A percentile compares a stretch with the other conserved stretches of the same genome.
phyloP scores from a whole-genome alignment of 2,113 vertebrate species.

The Aleadryas rufinucha region DNA sequence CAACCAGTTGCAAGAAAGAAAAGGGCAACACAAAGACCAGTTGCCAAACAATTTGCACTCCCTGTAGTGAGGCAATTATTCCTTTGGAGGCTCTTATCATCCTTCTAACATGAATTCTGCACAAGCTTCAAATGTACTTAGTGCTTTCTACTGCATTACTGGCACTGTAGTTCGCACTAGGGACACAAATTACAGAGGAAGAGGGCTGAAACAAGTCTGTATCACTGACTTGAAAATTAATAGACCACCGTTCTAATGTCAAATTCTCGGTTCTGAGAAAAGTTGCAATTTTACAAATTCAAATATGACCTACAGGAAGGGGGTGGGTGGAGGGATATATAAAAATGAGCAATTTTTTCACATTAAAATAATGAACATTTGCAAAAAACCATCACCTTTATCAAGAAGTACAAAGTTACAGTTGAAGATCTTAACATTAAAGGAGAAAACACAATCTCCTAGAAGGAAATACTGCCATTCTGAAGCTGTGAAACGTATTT shows the following conservation, averaged over 20 bases:
- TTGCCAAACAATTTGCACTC: conserved; percentile 1
- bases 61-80: conserved; percentile 1
- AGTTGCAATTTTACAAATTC: not conserved
- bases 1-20: not conserved
- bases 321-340: rapidly evolving
- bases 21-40: not conserved
- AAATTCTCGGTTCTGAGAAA: not conserved
- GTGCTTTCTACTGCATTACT: not conserved
- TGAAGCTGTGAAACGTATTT: not conserved
- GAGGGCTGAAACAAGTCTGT: not conserved
- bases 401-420: not conserved
- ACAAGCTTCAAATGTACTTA: not conserved
- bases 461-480: not conserved
- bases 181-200: conserved; percentile 3
- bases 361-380: not conserved
- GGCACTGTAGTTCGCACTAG: not conserved
- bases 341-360: not conserved
- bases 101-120: not conserved
- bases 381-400: not conserved
- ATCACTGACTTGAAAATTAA: not conserved
- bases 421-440: not conserved
- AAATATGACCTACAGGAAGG: not conserved
- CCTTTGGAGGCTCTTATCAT: not conserved
- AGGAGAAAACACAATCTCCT: not conserved
- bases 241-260: not conserved